Base-by-base conservation (phyloP, 2,888 invertebrate genomes). In the Chymomyza fuscimana region DNA sequence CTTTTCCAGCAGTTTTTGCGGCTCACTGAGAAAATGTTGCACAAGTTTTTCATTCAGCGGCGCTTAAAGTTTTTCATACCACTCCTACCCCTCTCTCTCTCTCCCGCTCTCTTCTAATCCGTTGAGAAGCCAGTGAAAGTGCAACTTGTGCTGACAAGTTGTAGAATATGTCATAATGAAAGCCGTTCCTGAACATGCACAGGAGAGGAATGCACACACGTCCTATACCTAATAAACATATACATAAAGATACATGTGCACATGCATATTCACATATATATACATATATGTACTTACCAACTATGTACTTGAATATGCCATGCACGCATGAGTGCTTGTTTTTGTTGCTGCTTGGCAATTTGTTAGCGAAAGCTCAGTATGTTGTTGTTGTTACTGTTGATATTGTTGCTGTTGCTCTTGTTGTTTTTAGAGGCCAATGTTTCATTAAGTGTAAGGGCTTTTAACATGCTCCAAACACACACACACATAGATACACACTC, bases 391-490 rank as follows among this genome's bases (percentile, higher is more conserved):
- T 16, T 51, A 5, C n/a, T 54, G 54, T 10, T 54, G 16, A 9
- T 54, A n/a, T 16, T 60, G 60, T 36, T 58, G 10, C 58, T 58
- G 22, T 25, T 58, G 52, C 71, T 15, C 62, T 68, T 65, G 69
- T 76, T 71, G 65, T 69, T 60, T 72, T 72, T 80, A 66, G 80
- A 80, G 83, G 83, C 76, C 86, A 87, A 82, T 80, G 87, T 74
- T 80, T 86, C 73, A 77, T 87, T 79, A 80, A 83, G 83, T 79
- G 86, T 76, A 69, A 71, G 64, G 64, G 78, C 74, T 72, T 76
- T 77, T 70, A 69, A 75, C 77, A 75, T 72, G 69, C 78, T 72
- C 66, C 54, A 70, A 51, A 69, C 65, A 12, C 40, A 12, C 40
- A 46, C 12, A 3, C 40, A 46, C 10, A 12, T 12, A 46, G 7